Percentiles rank a stretch among this genome's conserved stretches.
These are phyloP conservation scores for Nematostella vectensis DNA, from an alignment of 92 coral and sea anemone species.

Conservation along the genomic window DNA sequence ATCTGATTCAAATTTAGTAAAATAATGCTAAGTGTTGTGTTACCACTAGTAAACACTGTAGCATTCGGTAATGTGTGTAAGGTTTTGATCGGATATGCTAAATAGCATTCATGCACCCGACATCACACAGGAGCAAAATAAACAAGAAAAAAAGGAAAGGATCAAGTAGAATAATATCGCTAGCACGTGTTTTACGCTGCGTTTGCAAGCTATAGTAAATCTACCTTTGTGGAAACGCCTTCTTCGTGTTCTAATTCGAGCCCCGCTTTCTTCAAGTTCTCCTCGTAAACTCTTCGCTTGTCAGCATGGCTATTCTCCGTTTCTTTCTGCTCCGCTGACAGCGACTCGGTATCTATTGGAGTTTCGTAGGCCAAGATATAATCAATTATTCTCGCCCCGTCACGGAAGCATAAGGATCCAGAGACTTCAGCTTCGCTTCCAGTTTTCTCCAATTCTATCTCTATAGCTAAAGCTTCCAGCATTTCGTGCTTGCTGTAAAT, in stretches of 20 bases:
- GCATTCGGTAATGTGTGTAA: no score
- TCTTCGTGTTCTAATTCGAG: constrained; percentile 80
- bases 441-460: constrained; percentile 56
- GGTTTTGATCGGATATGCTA: no score
- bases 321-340: constrained; percentile 53
- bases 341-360: constrained; percentile 35
- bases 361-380: constrained; percentile 75
- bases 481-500: constrained; percentile 73
- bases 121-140: no score
- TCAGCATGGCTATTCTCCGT: constrained; percentile 36
- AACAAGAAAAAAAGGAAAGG: no score
- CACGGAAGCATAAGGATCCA: constrained; percentile 57
- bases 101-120: no score
- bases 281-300: constrained; percentile 58
- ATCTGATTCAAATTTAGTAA: no score
- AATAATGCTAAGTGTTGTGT: no score
- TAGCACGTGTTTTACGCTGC: no score
- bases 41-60: no score
- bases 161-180: no score
- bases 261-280: constrained; percentile 49
- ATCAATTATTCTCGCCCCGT: constrained; percentile 66
- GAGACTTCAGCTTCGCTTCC: constrained; percentile 31
- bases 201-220: no score
- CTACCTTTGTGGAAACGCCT: constrained; percentile 65
- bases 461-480: constrained; percentile 64